Conservation (phyloP, 2,888 invertebrate species). For the Cryptocephalus moraei region DNA sequence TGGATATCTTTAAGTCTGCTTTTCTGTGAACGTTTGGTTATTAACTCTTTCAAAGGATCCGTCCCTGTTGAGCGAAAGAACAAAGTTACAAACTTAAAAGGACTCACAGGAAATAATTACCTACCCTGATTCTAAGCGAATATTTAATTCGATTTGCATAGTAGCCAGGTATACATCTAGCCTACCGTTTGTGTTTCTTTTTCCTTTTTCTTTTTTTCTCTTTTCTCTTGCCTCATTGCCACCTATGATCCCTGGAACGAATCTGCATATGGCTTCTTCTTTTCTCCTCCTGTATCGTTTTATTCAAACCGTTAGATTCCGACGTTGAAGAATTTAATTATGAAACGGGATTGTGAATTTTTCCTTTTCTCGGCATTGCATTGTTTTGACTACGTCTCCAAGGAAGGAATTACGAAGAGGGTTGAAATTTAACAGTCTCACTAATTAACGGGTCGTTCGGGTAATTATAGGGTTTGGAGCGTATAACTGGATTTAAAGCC, state of each 20-base stretch:
- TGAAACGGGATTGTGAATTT: neutral
- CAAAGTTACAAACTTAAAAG: slow-evolving; percentile 10
- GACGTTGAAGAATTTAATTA: slow-evolving; percentile 1
- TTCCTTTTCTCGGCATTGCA: too few relatives aligned
- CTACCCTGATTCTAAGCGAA: slow-evolving; percentile 20
- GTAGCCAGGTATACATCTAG: slow-evolving; percentile 24
- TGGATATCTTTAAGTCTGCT: too few relatives aligned
- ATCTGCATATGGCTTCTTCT: slow-evolving; percentile 29
- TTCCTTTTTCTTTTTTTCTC: slow-evolving; percentile 1
- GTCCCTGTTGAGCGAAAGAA: slow-evolving; percentile 5
- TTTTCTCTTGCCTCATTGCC: slow-evolving; percentile 20
- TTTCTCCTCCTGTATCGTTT: slow-evolving; percentile 1
- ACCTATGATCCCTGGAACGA: slow-evolving; percentile 32
- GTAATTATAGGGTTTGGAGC: too few relatives aligned
- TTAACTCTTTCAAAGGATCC: too few relatives aligned
- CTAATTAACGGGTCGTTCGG: too few relatives aligned
- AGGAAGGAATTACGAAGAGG: too few relatives aligned
- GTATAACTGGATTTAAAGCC: too few relatives aligned
- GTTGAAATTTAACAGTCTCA: too few relatives aligned
- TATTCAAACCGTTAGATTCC: slow-evolving; percentile 7
- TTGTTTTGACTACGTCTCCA: too few relatives aligned
- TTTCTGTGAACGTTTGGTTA: too few relatives aligned
- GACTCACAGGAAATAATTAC: slow-evolving; percentile 23
- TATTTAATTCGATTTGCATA: slow-evolving; percentile 32
- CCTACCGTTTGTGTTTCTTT: slow-evolving; percentile 26